Base-by-base conservation (phyloP, 2,888 invertebrate genomes). In the Leptopilina drosophilae region DNA sequence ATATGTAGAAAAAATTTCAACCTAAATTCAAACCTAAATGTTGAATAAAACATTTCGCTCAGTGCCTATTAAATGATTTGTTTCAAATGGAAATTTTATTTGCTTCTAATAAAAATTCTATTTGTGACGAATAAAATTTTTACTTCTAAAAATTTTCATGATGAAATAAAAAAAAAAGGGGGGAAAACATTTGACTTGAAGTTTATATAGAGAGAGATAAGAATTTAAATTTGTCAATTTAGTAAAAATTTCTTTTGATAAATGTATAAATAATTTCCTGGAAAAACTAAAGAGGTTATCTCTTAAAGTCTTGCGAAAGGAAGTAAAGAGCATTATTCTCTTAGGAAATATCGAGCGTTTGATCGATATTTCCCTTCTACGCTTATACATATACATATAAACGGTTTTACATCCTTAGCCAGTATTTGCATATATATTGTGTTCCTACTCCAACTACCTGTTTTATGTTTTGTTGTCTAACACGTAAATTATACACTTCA, bases 351-450 rank as follows among this genome's bases (percentile, higher is more conserved):
- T 66, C 66, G 66, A 66, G 42, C 66, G 42, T 66, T 66, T 46
- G 66, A 66, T 66, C 42, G 42, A 46, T 66, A 66, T 66, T 66
- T 66, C 15, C 42, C 42, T 46, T 8, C 8, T 14, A 6, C 66
- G 42, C 42, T 42, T 66, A 66, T 66, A 66, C 14, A 65, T 15
- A 42, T 9, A 49, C 49, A 49, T 49, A 49, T 12, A 49, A 4
- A 15, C 12, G n/a, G 59, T n/a, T n/a, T n/a, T 49, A 9, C 15
- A 42, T 42, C 66, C 46, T 46, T 8, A 66, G 66, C n/a, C 15
- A 46, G 46, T 15, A 66, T 66, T 66, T 66, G 46, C 66, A 66
- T 46, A 66, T 66, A 42, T 66, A 66, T 66, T 66, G 46, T 66
- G 46, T 15, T 46, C 14, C 66, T 66, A 66, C 42, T 40, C 15